Evolutionary conservation across 2,797 vertebrate genomes (phyloP), one percentile per base, ranked within the genome.

Genomic region (Epinephelus malabaricus): DNA sequence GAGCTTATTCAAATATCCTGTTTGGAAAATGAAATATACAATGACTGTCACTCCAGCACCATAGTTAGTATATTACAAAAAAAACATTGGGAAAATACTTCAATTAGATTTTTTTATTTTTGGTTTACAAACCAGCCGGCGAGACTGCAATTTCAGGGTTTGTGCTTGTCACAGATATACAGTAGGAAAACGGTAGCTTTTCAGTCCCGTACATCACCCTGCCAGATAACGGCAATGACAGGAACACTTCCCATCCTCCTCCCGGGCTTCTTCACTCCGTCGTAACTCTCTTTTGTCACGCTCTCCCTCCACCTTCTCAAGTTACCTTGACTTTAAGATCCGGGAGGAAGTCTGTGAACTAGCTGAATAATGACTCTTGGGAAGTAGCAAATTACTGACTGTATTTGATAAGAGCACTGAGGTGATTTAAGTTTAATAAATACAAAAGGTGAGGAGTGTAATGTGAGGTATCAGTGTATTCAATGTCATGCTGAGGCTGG

Each of bases 281-380:
- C 54, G 7, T 58, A 38, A 3, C 60, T 69, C 63, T 68, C 72
- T 84, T 62, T 73, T 65, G 51, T 85, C 72, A 64, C 17, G 53
- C 47, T 59, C 38, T 62, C 27, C 18, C 43, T 79, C 76, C 15
- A 0, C 74, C 62, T 68, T 69, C 49, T 60, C 43, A 11, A 71
- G 70, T 70, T 65, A 79, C 73, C 74, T 71, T 75, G 82, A 82
- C 71, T 85, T 46, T 81, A 21, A 58, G n/a, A 72, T 85, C 9
- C 0, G 19, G 2, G 56, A 27, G 13, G 54, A 59, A 54, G 49
- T 53, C 6, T 3, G 9, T 13, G 62, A 68, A 62, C 19, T 25
- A 6, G 49, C 64, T 6, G 45, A 74, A 81, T 62, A 67, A 21
- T 78, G 38, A 55, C 46, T 79, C 43, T 51, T 9, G 4, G 74